Evolutionary conservation across 1,140 invertebrate species (phyloP).

Genomic region (Zaprionus tsacasi): DNA sequence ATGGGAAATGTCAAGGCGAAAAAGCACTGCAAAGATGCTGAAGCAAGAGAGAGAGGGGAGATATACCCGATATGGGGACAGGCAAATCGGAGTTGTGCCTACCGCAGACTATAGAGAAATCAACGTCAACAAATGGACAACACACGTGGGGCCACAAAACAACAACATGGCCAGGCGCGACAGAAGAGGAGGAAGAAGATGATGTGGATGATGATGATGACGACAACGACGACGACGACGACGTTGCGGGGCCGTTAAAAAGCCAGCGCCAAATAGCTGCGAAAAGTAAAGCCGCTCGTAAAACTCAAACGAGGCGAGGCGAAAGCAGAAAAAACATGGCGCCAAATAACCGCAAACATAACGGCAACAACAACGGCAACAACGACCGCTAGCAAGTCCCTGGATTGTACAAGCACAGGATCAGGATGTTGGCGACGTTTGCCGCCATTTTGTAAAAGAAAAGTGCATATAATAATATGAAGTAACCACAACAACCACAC

Average conservation of each 20-base stretch:
- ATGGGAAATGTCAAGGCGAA: constrained; percentile 68
- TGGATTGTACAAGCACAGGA: constrained; percentile 24
- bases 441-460: constrained; percentile 82
- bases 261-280: constrained; percentile 79
- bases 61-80: neutral
- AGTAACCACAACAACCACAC: constrained; percentile 60
- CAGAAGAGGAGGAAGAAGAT: constrained; percentile 3
- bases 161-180: constrained; percentile 21
- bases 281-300: constrained; percentile 82
- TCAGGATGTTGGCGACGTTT: constrained; percentile 70
- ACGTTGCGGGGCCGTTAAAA: constrained; percentile 67
- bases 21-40: constrained; percentile 9
- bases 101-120: constrained; percentile 61
- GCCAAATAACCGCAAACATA: constrained; percentile 82
- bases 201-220: constrained; percentile 4
- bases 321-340: constrained; percentile 69
- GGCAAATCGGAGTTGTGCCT: constrained; percentile 51
- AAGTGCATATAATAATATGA: constrained; percentile 83
- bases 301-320: constrained; percentile 77
- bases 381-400: constrained; percentile 27
- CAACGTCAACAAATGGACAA: constrained; percentile 73
- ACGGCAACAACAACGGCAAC: constrained; percentile 47
- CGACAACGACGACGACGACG: constrained; percentile 14
- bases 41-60: constrained; percentile 7
- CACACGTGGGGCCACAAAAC: constrained; percentile 62